Percentiles rank a stretch among this genome's conserved stretches.
phyloP scores from a whole-genome alignment of 1,140 invertebrate genomes.

The Chionoecetes opilio region DNA sequence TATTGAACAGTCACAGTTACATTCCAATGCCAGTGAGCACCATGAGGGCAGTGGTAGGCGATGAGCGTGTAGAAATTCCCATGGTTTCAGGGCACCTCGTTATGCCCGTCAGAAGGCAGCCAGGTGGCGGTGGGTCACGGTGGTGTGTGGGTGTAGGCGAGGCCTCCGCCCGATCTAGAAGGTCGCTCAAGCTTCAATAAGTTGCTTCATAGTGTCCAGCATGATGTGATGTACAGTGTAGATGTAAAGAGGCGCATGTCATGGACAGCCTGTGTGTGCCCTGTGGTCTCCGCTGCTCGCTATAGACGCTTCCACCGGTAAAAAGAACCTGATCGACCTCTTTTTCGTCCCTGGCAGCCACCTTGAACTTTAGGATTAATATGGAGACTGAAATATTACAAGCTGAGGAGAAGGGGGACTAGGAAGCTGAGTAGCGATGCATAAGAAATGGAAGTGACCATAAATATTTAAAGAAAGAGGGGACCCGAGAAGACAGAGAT shows the following conservation, averaged over 20 bases:
- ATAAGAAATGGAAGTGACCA: background rate
- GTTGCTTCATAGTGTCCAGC: background rate
- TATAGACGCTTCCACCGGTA: background rate
- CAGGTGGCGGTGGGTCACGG: background rate
- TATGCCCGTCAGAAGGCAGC: background rate
- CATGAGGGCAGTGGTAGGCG: too few species aligned
- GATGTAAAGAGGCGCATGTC: background rate
- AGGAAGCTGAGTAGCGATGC: background rate
- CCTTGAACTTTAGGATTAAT: slow-evolving; percentile 30
- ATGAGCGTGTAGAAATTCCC: background rate
- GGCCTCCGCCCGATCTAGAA: background rate
- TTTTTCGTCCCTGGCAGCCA: background rate
- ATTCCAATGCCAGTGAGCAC: background rate
- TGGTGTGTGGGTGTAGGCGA: background rate
- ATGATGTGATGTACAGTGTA: background rate
- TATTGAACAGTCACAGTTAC: background rate
- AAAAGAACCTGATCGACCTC: slow-evolving; percentile 16
- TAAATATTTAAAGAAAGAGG: slow-evolving; percentile 28
- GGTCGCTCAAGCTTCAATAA: background rate
- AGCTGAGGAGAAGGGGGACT: background rate
- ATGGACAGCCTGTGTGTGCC: background rate
- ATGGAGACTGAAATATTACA: slow-evolving; percentile 30
- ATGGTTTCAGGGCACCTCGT: background rate
- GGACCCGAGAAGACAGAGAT: background rate
- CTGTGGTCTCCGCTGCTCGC: background rate